Conservation (phyloP, 1,140 invertebrate genomes). For the Caenorhabditis elegans region DNA sequence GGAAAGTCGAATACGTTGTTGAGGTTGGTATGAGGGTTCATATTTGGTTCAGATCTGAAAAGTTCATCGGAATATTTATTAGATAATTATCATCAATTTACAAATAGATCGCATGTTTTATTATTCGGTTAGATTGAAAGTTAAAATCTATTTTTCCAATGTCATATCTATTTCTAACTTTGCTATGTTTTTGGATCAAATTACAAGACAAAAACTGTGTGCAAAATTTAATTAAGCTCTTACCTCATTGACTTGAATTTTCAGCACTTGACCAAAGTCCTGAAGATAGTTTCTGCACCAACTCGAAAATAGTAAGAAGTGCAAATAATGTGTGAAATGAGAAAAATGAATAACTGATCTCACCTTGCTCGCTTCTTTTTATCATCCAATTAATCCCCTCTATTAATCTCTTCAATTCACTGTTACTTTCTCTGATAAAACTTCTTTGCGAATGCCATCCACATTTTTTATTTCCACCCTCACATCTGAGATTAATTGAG, state of each 20-base stretch:
- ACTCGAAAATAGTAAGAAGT: background rate
- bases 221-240: background rate
- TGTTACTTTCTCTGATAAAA: conserved; percentile 24
- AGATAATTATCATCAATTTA: too few relatives aligned
- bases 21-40: background rate
- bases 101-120: too few relatives aligned
- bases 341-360: conserved; percentile 18
- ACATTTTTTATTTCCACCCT: conserved; percentile 18
- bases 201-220: too few relatives aligned
- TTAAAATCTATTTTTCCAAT: too few relatives aligned
- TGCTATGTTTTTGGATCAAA: too few relatives aligned
- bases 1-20: background rate
- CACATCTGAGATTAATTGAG: conserved; percentile 22
- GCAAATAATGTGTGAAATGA: conserved; percentile 4
- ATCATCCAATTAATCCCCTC: conserved; percentile 26
- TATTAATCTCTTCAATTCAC: conserved; percentile 23
- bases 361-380: background rate
- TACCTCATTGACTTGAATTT: background rate
- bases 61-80: too few relatives aligned
- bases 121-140: too few relatives aligned
- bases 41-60: background rate
- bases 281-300: too few relatives aligned
- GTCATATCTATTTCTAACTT: too few relatives aligned
- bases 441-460: conserved; percentile 4
- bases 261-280: background rate